Percentiles rank a stretch among this genome's conserved stretches.
These are phyloP conservation scores for Moxostoma hubbsi DNA, from an alignment of 2,797 vertebrate genomes.

Conservation along the genomic window DNA sequence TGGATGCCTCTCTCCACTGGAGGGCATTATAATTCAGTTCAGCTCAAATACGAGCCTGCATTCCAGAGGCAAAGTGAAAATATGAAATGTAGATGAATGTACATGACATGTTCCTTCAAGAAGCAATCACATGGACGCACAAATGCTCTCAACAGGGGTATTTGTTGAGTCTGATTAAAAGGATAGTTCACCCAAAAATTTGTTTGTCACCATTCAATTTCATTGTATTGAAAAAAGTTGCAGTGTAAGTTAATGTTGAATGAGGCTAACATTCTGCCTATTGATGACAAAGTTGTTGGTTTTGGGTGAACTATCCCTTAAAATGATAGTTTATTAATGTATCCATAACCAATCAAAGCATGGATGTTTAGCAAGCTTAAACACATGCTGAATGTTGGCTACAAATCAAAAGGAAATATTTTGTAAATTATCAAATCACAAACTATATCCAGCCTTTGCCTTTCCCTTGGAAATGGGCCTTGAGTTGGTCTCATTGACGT, in stretches of 20 bases:
- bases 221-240: too few relatives aligned
- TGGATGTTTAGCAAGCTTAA: constrained; percentile 12
- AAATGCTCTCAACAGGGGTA: constrained; percentile 42
- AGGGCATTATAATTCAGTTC: constrained; percentile 43
- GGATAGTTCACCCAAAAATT: too few relatives aligned
- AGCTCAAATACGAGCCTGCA: constrained; percentile 55
- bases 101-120: constrained; percentile 24
- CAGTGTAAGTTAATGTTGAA: too few relatives aligned
- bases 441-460: constrained; percentile 6
- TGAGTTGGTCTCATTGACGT: constrained; percentile 16
- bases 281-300: too few relatives aligned
- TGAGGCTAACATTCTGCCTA: too few relatives aligned
- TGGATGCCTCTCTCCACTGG: constrained; percentile 43
- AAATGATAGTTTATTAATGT: constrained; percentile 12
- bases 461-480: constrained; percentile 42
- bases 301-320: too few relatives aligned
- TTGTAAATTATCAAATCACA: not conserved
- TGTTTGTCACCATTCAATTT: too few relatives aligned
- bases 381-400: constrained; percentile 15
- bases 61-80: constrained; percentile 43
- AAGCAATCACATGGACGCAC: constrained; percentile 21
- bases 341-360: constrained; percentile 8
- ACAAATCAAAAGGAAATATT: too few relatives aligned
- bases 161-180: constrained; percentile 2
- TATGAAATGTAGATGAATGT: constrained; percentile 47